Percentiles rank a stretch among this genome's conserved stretches.
These are phyloP conservation scores for Elymnias hypermnestra DNA, from an alignment of 1,140 invertebrate genomes.

Conservation along the genomic window DNA sequence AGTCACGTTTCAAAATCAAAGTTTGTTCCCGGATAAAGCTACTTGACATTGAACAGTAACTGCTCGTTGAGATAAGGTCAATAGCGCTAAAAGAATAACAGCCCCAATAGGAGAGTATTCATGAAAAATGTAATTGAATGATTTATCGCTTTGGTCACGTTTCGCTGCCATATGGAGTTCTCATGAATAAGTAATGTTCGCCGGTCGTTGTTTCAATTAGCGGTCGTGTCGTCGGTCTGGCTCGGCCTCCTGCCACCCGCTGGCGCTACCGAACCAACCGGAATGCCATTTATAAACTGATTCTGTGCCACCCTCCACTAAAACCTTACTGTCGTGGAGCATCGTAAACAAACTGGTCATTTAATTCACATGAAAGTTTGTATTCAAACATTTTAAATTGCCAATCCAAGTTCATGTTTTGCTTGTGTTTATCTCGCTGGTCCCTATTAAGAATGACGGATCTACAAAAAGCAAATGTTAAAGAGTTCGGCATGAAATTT, in stretches of 20 bases:
- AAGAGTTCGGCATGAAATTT: too few relatives aligned
- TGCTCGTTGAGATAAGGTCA: too few relatives aligned
- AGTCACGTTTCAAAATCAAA: too few relatives aligned
- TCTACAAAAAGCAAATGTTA: too few relatives aligned
- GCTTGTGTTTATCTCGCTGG: too few relatives aligned
- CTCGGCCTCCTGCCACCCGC: constrained; percentile 37
- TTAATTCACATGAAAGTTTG: constrained; percentile 5
- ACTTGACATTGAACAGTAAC: too few relatives aligned
- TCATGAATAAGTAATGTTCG: constrained; percentile 73
- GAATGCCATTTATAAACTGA: constrained; percentile 30
- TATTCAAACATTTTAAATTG: too few relatives aligned
- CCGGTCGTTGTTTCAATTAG: constrained; percentile 74
- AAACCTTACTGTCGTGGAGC: constrained; percentile 18
- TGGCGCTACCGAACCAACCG: constrained; percentile 28
- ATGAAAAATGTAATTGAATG: constrained; percentile 71
- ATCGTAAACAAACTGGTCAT: constrained; percentile 13
- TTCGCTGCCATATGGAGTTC: constrained; percentile 66
- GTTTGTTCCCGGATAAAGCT: too few relatives aligned
- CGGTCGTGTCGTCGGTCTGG: constrained; percentile 59
- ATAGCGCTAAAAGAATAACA: not conserved
- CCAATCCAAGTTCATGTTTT: too few relatives aligned
- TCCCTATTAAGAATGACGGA: too few relatives aligned
- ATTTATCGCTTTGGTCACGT: constrained; percentile 71
- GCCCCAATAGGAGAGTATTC: constrained; percentile 27
- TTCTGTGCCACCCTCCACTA: constrained; percentile 14